Conservation (phyloP, 2,113 vertebrate genomes). For the Spermophilus dauricus region DNA sequence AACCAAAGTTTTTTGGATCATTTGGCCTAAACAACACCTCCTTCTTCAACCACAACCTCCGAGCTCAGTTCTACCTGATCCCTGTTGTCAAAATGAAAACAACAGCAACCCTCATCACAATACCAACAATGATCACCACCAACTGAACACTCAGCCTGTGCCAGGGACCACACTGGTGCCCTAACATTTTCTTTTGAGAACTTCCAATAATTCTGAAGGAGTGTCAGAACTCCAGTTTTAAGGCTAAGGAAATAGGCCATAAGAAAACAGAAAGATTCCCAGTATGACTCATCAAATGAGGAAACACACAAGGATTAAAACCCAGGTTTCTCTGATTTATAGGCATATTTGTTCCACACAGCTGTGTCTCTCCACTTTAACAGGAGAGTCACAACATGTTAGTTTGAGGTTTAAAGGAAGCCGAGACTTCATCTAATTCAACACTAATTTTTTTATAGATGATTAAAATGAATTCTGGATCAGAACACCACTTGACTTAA, state of each 20-base stretch:
- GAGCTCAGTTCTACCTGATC: not conserved
- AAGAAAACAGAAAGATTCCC: not conserved
- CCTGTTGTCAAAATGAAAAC: not conserved
- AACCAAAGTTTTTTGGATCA: not conserved
- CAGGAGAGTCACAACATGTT: not conserved
- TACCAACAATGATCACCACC: not conserved
- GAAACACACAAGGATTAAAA: not conserved
- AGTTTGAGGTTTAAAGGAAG: not conserved
- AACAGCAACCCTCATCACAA: not conserved
- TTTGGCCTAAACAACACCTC: not conserved
- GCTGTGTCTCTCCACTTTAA: not conserved
- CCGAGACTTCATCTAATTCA: not conserved
- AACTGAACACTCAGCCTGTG: not conserved
- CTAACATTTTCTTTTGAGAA: not conserved
- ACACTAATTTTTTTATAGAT: not conserved
- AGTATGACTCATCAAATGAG: not conserved
- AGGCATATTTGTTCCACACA: not conserved
- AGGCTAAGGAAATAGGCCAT: not conserved
- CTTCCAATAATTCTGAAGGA: not conserved
- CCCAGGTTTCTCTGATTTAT: not conserved
- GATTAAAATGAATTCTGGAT: conserved; percentile 2
- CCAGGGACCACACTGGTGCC: no score
- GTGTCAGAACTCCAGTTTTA: not conserved
- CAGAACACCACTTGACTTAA: not conserved
- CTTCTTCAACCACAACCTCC: not conserved